A percentile compares a stretch with the other conserved stretches of the same genome.
Evolutionary conservation across 2,113 vertebrate species (phyloP).

Genomic region (Zosterops lateralis): DNA sequence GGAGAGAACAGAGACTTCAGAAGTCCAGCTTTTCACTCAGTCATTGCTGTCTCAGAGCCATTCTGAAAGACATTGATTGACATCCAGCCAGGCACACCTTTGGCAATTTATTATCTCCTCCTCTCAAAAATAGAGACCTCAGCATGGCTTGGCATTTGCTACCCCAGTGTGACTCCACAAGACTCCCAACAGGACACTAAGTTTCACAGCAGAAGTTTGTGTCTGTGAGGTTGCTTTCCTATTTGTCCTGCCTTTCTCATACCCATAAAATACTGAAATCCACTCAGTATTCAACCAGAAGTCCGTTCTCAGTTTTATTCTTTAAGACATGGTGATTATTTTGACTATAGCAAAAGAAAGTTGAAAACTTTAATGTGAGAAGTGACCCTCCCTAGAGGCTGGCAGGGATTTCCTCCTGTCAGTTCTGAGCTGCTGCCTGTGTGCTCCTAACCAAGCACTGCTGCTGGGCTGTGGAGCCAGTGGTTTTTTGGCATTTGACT

Average conservation of each 20-base stretch:
- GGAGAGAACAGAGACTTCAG: rapidly evolving
- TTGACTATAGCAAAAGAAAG: not conserved
- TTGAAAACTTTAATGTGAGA: rapidly evolving
- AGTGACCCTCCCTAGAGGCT: not conserved
- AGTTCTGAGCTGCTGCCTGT: not conserved
- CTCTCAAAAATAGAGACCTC: not conserved
- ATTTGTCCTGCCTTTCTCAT: not conserved
- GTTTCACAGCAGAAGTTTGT: not conserved
- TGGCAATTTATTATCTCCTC: not conserved
- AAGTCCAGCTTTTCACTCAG: not conserved
- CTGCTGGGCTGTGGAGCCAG: not conserved
- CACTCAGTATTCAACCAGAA: not conserved
- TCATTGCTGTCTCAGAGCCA: not conserved
- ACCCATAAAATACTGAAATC: not conserved
- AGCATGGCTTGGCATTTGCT: not conserved
- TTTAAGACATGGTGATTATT: not conserved
- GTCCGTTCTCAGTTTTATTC: not conserved
- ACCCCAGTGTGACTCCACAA: not conserved
- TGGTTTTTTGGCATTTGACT: not conserved
- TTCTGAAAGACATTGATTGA: not conserved
- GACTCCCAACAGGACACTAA: not conserved
- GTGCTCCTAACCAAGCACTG: not conserved
- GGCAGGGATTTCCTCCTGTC: not conserved
- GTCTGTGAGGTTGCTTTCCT: not conserved
- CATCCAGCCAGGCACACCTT: not conserved